These are phyloP conservation scores for Copidosoma floridanum DNA, from an alignment of 1,140 invertebrate species.

Conservation along the genomic window DNA sequence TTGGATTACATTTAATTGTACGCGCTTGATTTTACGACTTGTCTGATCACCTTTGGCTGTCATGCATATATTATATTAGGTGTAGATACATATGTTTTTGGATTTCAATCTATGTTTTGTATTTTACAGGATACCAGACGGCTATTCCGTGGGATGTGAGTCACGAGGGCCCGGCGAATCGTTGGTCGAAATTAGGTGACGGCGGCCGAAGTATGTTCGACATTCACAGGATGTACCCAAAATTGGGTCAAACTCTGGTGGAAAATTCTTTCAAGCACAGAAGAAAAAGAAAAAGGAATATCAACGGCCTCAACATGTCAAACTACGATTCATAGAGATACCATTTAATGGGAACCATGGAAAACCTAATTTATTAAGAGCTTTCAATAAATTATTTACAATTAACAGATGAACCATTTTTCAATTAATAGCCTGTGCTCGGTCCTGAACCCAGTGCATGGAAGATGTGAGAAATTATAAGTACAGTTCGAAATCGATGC, in stretches of 20 bases:
- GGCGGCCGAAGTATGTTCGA: slow-evolving; percentile 10
- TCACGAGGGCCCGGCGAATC: slow-evolving; percentile 19
- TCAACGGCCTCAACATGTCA: no score
- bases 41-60: no score
- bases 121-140: slow-evolving; percentile 17
- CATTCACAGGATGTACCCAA: neutral
- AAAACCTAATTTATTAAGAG: neutral
- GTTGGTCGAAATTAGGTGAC: slow-evolving; percentile 18
- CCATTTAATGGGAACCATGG: neutral
- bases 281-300: slow-evolving; percentile 13
- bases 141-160: slow-evolving; percentile 15
- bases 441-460: no score
- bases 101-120: neutral
- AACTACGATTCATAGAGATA: no score
- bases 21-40: no score
- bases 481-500: slow-evolving; percentile 93
- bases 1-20: no score
- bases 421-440: neutral
- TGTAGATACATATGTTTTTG: no score
- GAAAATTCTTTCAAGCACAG: slow-evolving; percentile 9
- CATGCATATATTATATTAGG: no score
- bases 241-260: neutral
- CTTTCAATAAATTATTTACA: slow-evolving; percentile 4
- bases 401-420: neutral
- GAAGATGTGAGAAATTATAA: slow-evolving; percentile 38